phyloP scores from a whole-genome alignment of 2,797 vertebrate genomes.

The Discoglossus pictus region DNA sequence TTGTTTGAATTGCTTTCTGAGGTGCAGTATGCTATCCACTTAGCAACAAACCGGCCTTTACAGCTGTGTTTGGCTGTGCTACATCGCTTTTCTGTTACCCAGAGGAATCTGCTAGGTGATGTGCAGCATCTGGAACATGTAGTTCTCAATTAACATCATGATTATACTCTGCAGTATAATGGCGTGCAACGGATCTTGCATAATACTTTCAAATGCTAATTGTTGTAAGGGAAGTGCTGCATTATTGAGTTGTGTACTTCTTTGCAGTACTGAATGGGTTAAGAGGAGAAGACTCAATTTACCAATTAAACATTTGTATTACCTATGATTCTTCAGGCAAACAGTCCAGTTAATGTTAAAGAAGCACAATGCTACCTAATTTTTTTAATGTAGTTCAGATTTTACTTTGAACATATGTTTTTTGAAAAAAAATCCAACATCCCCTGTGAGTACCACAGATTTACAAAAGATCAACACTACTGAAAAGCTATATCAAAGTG shows the following conservation, averaged over 20 bases:
- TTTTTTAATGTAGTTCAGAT: too few relatives aligned
- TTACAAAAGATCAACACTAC: too few relatives aligned
- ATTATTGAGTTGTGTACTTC: background rate
- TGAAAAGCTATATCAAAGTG: too few relatives aligned
- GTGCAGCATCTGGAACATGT: conserved; percentile 73
- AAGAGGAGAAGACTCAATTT: too few relatives aligned
- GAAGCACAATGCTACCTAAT: too few relatives aligned
- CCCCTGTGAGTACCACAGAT: too few relatives aligned
- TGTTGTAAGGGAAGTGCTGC: background rate
- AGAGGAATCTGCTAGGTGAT: conserved; percentile 65
- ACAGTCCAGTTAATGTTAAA: too few relatives aligned
- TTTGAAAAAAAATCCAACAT: too few relatives aligned
- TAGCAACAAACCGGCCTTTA: conserved; percentile 58
- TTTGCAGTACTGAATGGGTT: too few relatives aligned
- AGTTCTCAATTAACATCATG: conserved; percentile 74
- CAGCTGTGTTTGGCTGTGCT: conserved; percentile 64
- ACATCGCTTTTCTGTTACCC: conserved; percentile 60
- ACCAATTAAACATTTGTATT: too few relatives aligned
- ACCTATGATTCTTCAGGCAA: too few relatives aligned
- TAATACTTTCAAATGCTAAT: background rate
- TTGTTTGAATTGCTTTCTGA: conserved; percentile 58
- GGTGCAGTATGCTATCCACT: conserved; percentile 53
- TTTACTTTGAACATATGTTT: too few relatives aligned
- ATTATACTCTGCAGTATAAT: conserved; percentile 64
- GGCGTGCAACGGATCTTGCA: conserved; percentile 57